Conservation (phyloP, 2,888 invertebrate genomes). For the Phyto melanocephala region DNA sequence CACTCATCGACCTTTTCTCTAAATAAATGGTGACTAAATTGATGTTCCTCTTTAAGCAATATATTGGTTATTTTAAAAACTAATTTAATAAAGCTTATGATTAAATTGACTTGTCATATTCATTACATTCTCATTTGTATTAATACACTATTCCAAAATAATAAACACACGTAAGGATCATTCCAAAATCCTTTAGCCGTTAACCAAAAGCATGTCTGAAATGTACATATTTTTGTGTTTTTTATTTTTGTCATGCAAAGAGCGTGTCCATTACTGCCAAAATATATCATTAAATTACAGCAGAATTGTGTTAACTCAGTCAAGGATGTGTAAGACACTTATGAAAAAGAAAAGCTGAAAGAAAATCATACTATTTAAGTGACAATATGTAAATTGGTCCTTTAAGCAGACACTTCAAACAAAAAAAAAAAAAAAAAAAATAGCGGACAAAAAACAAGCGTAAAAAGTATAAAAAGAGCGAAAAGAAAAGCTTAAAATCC, state of each 20-base stretch:
- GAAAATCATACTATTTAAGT: slow-evolving; percentile 27
- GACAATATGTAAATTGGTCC: slow-evolving; percentile 59
- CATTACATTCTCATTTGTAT: too few relatives aligned
- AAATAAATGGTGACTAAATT: too few relatives aligned
- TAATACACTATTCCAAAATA: neutral
- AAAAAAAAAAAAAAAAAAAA: neutral
- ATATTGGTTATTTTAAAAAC: too few relatives aligned
- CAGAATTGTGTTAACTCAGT: slow-evolving; percentile 46
- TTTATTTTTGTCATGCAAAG: too few relatives aligned
- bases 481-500: slow-evolving; percentile 53
- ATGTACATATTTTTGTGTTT: neutral
- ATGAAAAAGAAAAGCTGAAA: slow-evolving; percentile 21
- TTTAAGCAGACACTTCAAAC: slow-evolving; percentile 41
- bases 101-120: too few relatives aligned
- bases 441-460: slow-evolving; percentile 4
- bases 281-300: slow-evolving; percentile 23
- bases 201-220: neutral
- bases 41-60: too few relatives aligned
- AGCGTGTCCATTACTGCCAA: neutral
- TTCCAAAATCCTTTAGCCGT: neutral
- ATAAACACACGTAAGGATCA: neutral
- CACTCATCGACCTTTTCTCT: too few relatives aligned
- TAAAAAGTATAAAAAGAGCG: neutral
- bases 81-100: too few relatives aligned
- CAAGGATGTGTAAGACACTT: slow-evolving; percentile 42